Base-by-base conservation (phyloP, 2,888 invertebrate genomes). In the Byasa hedistus region DNA sequence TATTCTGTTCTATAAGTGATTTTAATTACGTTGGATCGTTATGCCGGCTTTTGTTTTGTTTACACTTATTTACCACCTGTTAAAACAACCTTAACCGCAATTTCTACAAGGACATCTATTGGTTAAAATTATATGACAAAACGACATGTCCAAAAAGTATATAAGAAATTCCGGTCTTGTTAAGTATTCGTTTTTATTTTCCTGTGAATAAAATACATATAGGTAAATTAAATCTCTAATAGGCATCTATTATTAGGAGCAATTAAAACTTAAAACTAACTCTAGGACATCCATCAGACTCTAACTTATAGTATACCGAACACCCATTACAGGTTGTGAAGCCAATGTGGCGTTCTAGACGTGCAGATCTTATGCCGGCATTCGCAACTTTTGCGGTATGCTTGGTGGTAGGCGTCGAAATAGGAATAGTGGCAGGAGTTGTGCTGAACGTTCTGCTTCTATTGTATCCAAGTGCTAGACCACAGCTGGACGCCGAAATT, bases 391-490 rank as follows among this genome's bases (percentile, higher is more conserved):
- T 98, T 83, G 88, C 96, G 0, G 85, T 96, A 24, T 98, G 98
- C 71, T 92, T 98, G 19, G 86, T 93, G 0, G 93, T 96, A 67
- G 97, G 98, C 1, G 97, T 97, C 0, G 97, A 98, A 84, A 94
- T 96, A 69, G 98, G 98, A 2, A 96, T 98, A 71, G 85, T 97
- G 19, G 93, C 96, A 23, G 97, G 97, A 0, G 97, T 97, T 1
- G 94, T 93, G 0, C 93, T 96, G 32, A 97, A 97, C 83, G 93
- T 97, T 5, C 88, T 96, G 39, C 94, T 96, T 70, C 85, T 97
- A 10, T 87, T 97, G 12, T 96, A 97, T 80, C 96, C 96, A 2
- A 96, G 96, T 22, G 97, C 96, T 0, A 91, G 97, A 60, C 97
- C 97, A 0, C 94, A 94, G 61, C 90, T 97, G 8, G 93, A 94